phyloP scores from a whole-genome alignment of 2,113 vertebrate genomes.

The Tamias sibiricus region DNA sequence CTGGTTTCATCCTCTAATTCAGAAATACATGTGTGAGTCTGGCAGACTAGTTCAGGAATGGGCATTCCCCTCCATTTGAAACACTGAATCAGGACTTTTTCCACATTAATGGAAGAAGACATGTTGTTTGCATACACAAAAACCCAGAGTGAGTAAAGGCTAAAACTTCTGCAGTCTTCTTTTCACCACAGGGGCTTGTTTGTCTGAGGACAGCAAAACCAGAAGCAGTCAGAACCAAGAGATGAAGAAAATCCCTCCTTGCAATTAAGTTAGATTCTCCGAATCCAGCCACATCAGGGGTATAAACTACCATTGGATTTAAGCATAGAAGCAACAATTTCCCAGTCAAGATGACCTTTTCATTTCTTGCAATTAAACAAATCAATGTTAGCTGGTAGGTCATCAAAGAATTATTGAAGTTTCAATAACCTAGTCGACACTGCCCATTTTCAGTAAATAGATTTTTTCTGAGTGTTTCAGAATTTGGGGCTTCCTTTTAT shows the following conservation, averaged over 20 bases:
- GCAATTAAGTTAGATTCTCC: neutral
- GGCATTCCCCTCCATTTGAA: neutral
- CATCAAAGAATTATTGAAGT: neutral
- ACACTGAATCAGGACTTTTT: neutral
- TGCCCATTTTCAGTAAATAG: neutral
- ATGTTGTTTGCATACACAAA: neutral
- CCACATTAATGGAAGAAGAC: neutral
- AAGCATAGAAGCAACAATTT: neutral
- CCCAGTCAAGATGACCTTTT: neutral
- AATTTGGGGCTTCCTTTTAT: neutral
- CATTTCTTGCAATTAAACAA: neutral
- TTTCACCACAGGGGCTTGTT: neutral
- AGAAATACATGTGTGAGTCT: neutral
- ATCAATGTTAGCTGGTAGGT: neutral
- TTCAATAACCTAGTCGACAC: neutral
- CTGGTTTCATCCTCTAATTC: neutral
- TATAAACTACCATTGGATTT: neutral
- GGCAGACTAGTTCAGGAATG: neutral
- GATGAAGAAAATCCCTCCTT: neutral
- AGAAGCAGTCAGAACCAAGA: neutral
- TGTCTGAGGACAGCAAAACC: neutral
- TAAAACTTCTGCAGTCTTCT: neutral
- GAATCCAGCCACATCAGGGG: neutral
- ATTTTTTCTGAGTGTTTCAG: slow-evolving; percentile 4
- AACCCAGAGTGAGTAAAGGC: too few species aligned